phyloP scores from a whole-genome alignment of 2,888 invertebrate genomes.

The Linnaemya tessellans region DNA sequence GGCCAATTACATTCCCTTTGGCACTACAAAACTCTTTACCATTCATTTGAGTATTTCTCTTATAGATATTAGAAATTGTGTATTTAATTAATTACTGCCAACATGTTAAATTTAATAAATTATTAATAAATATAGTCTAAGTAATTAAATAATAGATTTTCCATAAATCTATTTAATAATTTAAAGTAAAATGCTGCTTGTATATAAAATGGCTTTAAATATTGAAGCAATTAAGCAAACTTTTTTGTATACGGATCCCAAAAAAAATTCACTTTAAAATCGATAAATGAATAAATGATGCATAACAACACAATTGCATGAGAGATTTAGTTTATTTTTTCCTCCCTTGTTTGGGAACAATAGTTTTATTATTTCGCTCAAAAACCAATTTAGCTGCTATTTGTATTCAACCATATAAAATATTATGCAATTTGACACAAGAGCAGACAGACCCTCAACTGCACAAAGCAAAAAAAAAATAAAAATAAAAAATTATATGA shows the following conservation, averaged over 20 bases:
- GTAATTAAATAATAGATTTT: background rate
- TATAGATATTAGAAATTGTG: no score
- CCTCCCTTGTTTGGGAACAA: background rate
- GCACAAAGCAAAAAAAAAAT: background rate
- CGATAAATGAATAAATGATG: slow-evolving; percentile 1
- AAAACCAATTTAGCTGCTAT: slow-evolving; percentile 39
- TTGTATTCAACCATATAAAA: slow-evolving; percentile 30
- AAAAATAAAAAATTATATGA: background rate
- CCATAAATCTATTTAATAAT: background rate
- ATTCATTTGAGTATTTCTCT: no score
- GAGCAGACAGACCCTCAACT: slow-evolving; percentile 10
- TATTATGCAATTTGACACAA: slow-evolving; percentile 4
- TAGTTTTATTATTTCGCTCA: slow-evolving; percentile 27
- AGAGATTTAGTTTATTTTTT: background rate
- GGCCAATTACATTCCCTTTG: no score
- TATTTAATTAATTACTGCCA: no score
- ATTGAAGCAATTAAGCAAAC: background rate
- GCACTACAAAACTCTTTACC: no score
- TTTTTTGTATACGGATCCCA: background rate
- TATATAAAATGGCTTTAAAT: background rate
- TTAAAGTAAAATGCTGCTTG: background rate
- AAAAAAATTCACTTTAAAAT: slow-evolving; percentile 10
- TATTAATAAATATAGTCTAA: no score
- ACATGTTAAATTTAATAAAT: no score
- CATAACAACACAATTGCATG: slow-evolving; percentile 8